A percentile compares a stretch with the other conserved stretches of the same genome.
These are phyloP conservation scores for Rhynchopsitta pachyrhyncha DNA, from an alignment of 2,113 vertebrate species.

Conservation along the genomic window DNA sequence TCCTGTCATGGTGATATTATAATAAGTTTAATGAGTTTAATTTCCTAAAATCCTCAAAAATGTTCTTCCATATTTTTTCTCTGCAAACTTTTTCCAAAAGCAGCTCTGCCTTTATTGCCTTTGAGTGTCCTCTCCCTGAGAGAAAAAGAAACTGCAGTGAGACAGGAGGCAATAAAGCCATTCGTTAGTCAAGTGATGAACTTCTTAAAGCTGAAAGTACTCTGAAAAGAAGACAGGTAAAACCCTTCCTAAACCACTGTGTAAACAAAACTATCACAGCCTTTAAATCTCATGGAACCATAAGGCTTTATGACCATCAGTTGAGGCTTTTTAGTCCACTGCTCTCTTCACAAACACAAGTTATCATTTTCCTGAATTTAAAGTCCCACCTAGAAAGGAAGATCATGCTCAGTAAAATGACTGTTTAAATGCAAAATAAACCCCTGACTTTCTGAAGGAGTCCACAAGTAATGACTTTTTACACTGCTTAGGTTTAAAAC, in stretches of 20 bases:
- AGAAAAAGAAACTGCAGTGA: not conserved
- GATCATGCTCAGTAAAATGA: not conserved
- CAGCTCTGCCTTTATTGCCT: not conserved
- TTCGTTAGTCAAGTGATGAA: not conserved
- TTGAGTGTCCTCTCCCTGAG: not conserved
- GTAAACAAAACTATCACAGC: not conserved
- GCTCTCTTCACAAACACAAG: not conserved
- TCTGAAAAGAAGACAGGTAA: not conserved
- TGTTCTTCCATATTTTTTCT: not conserved
- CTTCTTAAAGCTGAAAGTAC: not conserved
- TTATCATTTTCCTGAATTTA: not conserved
- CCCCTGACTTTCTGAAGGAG: not conserved
- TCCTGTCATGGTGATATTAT: not conserved
- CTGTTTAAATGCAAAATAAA: not conserved
- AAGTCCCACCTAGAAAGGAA: not conserved
- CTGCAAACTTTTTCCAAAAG: not conserved
- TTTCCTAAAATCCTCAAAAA: conserved; percentile 22
- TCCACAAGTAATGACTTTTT: not conserved
- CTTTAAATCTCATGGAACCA: not conserved
- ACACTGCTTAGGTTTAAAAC: conserved; percentile 23
- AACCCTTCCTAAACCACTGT: not conserved
- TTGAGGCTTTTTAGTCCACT: not conserved
- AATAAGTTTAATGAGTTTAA: not conserved
- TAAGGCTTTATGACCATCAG: not conserved
- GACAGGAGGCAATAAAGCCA: not conserved